These are phyloP conservation scores for Drosophila neonasuta DNA, from an alignment of 2,888 invertebrate species.

Conservation along the genomic window DNA sequence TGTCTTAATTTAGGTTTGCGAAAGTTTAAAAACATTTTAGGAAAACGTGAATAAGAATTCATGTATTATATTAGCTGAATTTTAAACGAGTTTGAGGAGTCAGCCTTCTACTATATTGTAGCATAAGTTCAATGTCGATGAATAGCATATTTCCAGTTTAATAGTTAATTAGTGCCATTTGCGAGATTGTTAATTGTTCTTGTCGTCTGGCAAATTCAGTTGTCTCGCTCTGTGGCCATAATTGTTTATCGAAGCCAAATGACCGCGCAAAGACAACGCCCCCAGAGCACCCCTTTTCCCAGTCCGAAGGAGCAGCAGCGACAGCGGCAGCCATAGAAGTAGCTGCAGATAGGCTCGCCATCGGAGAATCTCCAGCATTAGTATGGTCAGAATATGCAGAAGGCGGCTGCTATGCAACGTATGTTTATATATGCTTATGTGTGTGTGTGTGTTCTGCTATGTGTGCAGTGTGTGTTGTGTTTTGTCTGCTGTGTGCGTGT, in stretches of 20 bases:
- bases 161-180: slow-evolving; percentile 72
- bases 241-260: slow-evolving; percentile 70
- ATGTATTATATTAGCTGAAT: no score
- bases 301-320: neutral
- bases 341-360: neutral
- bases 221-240: slow-evolving; percentile 43
- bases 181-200: slow-evolving; percentile 66
- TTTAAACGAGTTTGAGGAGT: no score
- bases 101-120: neutral
- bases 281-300: neutral
- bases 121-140: slow-evolving; percentile 25
- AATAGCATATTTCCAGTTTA: slow-evolving; percentile 51
- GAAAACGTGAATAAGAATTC: no score
- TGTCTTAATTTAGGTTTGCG: no score
- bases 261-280: slow-evolving; percentile 63
- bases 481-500: slow-evolving; percentile 1
- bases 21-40: no score
- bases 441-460: slow-evolving; percentile 6
- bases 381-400: slow-evolving; percentile 7
- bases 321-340: neutral
- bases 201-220: slow-evolving; percentile 62
- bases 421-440: slow-evolving; percentile 11
- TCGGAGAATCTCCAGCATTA: slow-evolving; percentile 4
- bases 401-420: slow-evolving; percentile 27
- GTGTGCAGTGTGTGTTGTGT: slow-evolving; percentile 5